Percentiles rank a stretch among this genome's conserved stretches.
Conservation (phyloP, 2,113 vertebrate species). For the Boulengerochromis microlepis region DNA sequence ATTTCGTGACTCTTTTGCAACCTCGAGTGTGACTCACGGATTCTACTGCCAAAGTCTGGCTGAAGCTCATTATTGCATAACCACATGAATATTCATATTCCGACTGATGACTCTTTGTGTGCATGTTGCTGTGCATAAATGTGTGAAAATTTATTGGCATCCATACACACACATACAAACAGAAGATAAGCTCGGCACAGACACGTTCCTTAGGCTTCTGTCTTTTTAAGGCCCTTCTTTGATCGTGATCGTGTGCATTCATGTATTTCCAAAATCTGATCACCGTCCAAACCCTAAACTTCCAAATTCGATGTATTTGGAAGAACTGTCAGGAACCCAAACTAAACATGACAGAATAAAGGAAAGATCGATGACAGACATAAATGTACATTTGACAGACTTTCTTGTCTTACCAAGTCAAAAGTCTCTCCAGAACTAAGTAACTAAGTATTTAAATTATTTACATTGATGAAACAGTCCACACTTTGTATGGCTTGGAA, state of each 20-base stretch:
- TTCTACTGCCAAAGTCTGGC: background rate
- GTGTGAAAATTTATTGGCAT: background rate
- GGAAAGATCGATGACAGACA: background rate
- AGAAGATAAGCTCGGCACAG: background rate
- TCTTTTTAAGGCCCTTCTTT: background rate
- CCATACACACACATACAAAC: background rate
- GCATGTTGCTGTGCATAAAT: background rate
- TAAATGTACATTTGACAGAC: background rate
- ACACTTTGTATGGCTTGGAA: background rate
- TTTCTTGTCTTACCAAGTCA: background rate
- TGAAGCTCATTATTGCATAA: background rate
- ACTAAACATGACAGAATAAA: background rate
- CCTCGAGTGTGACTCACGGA: background rate
- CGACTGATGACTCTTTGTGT: background rate
- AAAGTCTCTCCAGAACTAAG: background rate
- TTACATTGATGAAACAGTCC: background rate
- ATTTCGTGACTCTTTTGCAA: background rate
- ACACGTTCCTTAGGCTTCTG: background rate
- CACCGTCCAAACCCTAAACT: background rate
- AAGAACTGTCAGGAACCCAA: background rate
- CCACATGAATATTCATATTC: slow-evolving; percentile 6
- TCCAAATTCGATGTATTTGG: background rate
- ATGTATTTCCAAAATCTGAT: background rate
- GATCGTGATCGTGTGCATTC: background rate
- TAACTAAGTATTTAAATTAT: background rate